These are phyloP conservation scores for Musca domestica DNA, from an alignment of 1,140 invertebrate genomes.

Conservation along the genomic window DNA sequence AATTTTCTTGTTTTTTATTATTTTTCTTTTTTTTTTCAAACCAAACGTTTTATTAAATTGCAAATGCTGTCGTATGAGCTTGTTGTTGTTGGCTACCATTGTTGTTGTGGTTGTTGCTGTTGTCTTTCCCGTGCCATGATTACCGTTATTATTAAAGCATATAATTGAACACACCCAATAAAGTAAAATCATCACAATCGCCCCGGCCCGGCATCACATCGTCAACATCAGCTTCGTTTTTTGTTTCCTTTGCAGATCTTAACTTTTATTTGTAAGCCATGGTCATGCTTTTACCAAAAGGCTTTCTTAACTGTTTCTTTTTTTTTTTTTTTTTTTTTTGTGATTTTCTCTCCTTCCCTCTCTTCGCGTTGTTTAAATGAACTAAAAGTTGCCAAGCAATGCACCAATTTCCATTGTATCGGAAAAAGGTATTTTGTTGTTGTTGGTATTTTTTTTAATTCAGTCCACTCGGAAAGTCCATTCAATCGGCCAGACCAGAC, in stretches of 20 bases:
- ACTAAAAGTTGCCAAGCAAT: slow-evolving; percentile 2
- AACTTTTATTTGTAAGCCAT: slow-evolving; percentile 9
- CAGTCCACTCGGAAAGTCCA: too few species aligned
- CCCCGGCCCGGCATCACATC: slow-evolving; percentile 1
- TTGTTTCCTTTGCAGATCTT: too few species aligned
- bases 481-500: too few species aligned
- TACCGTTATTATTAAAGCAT: slow-evolving; percentile 25
- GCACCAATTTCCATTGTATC: slow-evolving; percentile 19
- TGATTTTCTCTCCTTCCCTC: background rate
- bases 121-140: slow-evolving; percentile 9
- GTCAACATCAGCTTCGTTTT: too few species aligned
- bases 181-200: slow-evolving; percentile 24
- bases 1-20: too few species aligned
- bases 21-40: too few species aligned
- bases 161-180: slow-evolving; percentile 28
- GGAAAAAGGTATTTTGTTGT: too few species aligned
- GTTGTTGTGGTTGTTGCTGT: background rate
- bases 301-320: too few species aligned
- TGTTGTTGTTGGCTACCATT: background rate
- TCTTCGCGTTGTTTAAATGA: slow-evolving; percentile 1
- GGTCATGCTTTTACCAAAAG: slow-evolving; percentile 10
- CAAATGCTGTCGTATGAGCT: too few species aligned
- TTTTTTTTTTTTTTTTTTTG: too few species aligned
- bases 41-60: too few species aligned
- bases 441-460: too few species aligned